phyloP scores from a whole-genome alignment of 1,140 invertebrate species.

The Pseudomyrmex concolor region DNA sequence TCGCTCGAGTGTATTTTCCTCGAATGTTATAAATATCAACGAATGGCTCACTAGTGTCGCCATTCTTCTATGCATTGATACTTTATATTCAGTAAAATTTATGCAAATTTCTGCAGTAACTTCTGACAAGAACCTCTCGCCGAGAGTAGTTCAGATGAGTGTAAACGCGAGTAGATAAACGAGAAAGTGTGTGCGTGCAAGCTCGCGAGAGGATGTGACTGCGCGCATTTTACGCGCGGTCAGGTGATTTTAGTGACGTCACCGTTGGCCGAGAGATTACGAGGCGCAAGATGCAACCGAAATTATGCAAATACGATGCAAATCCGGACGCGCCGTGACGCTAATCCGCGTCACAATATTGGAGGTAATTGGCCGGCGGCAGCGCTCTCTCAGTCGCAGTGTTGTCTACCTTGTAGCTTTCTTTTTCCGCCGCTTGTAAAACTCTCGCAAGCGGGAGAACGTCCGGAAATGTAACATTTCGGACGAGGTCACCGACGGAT shows the following conservation, averaged over 20 bases:
- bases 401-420: slow-evolving; percentile 22
- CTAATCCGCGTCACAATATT: slow-evolving; percentile 84
- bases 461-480: slow-evolving; percentile 59
- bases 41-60: background rate
- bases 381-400: slow-evolving; percentile 64
- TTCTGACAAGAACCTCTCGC: slow-evolving; percentile 20
- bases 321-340: slow-evolving; percentile 81
- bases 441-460: background rate
- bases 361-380: slow-evolving; percentile 83
- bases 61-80: background rate
- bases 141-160: slow-evolving; percentile 18
- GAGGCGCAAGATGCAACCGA: slow-evolving; percentile 79
- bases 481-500: background rate
- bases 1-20: background rate
- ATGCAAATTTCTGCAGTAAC: slow-evolving; percentile 17
- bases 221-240: slow-evolving; percentile 46
- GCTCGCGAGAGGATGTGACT: slow-evolving; percentile 14
- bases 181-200: slow-evolving; percentile 9
- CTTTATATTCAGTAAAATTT: slow-evolving; percentile 37
- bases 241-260: slow-evolving; percentile 73
- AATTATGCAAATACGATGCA: slow-evolving; percentile 85
- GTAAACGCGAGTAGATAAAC: slow-evolving; percentile 26
- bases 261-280: slow-evolving; percentile 76
- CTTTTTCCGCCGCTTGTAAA: slow-evolving; percentile 18
- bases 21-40: background rate